Percentiles rank a stretch among this genome's conserved stretches.
Evolutionary conservation across 2,888 invertebrate species (phyloP).

Genomic region (Tipula helvola): DNA sequence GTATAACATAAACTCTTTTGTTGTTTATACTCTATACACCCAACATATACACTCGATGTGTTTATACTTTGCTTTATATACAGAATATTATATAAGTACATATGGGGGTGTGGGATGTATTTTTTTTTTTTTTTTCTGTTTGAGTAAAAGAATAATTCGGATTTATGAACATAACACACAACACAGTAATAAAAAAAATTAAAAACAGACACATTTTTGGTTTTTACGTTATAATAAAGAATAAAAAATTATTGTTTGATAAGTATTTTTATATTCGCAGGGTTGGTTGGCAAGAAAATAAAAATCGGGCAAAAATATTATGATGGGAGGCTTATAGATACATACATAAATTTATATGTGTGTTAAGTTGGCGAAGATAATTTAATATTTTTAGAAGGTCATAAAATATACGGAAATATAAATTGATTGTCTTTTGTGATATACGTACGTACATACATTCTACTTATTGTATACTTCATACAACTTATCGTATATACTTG

Average conservation of each 20-base stretch:
- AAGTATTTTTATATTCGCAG: neutral
- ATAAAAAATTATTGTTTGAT: neutral
- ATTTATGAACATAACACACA: neutral
- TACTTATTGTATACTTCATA: too few relatives aligned
- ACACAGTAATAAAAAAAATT: neutral
- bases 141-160: neutral
- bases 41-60: neutral
- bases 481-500: neutral
- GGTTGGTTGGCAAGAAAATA: neutral
- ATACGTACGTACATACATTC: neutral
- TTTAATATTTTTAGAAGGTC: neutral
- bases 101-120: neutral
- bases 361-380: neutral
- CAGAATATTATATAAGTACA: neutral
- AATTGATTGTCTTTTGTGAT: neutral
- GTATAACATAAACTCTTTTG: neutral
- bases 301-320: neutral
- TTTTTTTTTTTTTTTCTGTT: neutral
- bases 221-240: neutral
- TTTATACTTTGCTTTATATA: neutral
- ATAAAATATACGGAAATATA: neutral
- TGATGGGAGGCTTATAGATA: neutral
- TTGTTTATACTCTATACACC: neutral
- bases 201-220: conserved; percentile 4
- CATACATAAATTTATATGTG: neutral